Evolutionary conservation across 2,797 vertebrate genomes (phyloP).

Genomic region (Taeniopygia guttata): DNA sequence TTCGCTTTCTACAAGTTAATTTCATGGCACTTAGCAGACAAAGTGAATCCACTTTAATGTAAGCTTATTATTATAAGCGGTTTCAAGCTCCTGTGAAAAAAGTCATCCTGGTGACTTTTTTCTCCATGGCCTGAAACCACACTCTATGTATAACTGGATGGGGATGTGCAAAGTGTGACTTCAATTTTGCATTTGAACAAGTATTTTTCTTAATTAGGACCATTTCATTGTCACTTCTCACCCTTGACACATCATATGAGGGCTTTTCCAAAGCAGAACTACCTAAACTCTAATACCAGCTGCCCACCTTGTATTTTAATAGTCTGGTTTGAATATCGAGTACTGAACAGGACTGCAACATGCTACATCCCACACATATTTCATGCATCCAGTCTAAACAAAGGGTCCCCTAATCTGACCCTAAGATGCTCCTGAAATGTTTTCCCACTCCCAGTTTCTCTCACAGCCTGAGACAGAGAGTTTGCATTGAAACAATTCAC

Average conservation of each 20-base stretch:
- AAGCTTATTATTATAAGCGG: constrained; percentile 58
- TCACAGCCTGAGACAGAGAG: not conserved
- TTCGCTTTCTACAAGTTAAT: constrained; percentile 61
- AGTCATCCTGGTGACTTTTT: constrained; percentile 51
- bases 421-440: not conserved
- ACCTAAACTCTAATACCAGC: not conserved
- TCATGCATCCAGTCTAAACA: not conserved
- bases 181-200: constrained; percentile 41
- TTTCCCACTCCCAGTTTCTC: not conserved
- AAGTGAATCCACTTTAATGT: constrained; percentile 63
- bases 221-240: not conserved
- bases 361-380: not conserved
- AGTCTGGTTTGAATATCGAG: accelerated
- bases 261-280: not conserved
- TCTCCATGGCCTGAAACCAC: constrained; percentile 53
- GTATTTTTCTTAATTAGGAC: not conserved
- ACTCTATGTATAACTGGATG: not conserved
- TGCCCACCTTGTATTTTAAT: not conserved
- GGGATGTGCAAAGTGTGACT: not conserved
- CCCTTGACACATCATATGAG: not conserved
- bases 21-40: constrained; percentile 63
- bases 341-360: not conserved
- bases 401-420: not conserved
- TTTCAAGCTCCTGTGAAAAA: constrained; percentile 59
- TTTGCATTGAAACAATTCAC: not conserved